Evolutionary conservation across 2,113 vertebrate genomes (phyloP).

Genomic region (Smithornis capensis): DNA sequence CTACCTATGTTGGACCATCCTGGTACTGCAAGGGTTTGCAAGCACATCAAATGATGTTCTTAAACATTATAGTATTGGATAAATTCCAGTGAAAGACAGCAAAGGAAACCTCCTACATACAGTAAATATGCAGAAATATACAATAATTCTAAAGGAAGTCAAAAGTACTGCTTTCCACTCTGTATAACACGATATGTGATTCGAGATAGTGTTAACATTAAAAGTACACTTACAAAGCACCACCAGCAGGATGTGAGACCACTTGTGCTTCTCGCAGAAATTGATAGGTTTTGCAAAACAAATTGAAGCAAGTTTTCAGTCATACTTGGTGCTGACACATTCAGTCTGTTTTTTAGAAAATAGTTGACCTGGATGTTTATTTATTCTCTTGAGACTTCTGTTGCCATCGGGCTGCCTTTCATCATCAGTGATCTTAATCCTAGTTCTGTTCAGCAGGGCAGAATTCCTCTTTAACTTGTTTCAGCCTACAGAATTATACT

Average conservation of each 20-base stretch:
- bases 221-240: rapidly evolving
- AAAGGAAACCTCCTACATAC: neutral
- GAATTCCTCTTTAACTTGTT: neutral
- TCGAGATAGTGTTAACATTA: neutral
- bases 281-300: neutral
- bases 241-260: neutral
- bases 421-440: neutral
- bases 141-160: neutral
- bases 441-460: neutral
- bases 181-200: neutral
- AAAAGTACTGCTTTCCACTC: neutral
- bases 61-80: neutral
- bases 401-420: neutral
- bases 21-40: neutral
- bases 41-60: neutral
- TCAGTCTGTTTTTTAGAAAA: neutral
- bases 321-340: neutral
- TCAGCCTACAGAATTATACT: neutral
- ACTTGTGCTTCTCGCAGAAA: neutral
- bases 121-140: neutral
- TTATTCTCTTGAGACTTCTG: neutral
- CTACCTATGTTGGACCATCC: neutral
- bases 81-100: neutral
- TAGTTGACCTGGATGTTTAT: neutral
- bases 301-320: neutral